Evolutionary conservation across 2,797 vertebrate species (phyloP).

Genomic region (Catharus ustulatus): DNA sequence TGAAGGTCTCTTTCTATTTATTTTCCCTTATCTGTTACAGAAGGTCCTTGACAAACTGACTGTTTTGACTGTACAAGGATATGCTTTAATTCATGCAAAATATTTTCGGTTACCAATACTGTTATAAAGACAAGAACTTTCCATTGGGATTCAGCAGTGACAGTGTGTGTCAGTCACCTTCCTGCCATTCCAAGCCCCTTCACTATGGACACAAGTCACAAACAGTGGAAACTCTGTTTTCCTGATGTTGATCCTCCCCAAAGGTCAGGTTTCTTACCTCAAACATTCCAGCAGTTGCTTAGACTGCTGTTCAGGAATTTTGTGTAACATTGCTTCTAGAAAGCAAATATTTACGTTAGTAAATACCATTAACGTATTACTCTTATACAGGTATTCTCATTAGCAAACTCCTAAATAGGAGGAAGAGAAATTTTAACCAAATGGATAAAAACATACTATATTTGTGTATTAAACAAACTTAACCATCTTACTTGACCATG

Average conservation of each 20-base stretch:
- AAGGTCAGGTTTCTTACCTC: conserved; percentile 68
- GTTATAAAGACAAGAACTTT: conserved; percentile 19
- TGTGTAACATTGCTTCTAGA: conserved; percentile 53
- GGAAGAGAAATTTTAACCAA: conserved; percentile 1
- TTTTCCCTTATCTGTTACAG: conserved; percentile 36
- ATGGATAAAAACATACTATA: not conserved
- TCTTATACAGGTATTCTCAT: conserved; percentile 49
- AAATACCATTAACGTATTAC: conserved; percentile 62
- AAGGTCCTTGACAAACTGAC: conserved; percentile 23
- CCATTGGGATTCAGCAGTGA: not conserved
- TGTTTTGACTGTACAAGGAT: not conserved
- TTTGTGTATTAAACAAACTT: conserved; percentile 10
- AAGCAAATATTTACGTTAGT: conserved; percentile 74
- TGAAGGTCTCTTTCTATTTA: conserved; percentile 34
- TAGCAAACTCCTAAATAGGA: conserved; percentile 29
- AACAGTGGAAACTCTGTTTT: conserved; percentile 65
- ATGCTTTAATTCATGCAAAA: conserved; percentile 32
- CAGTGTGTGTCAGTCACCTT: not conserved
- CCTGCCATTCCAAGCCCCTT: conserved; percentile 14
- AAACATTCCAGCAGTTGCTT: conserved; percentile 60
- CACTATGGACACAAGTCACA: conserved; percentile 49
- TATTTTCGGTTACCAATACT: conserved; percentile 16
- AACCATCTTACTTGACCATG: not conserved
- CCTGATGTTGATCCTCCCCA: conserved; percentile 42
- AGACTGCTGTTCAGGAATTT: conserved; percentile 65